Base-by-base conservation (phyloP, 2,888 invertebrate species). In the Argynnis bischoffii region DNA sequence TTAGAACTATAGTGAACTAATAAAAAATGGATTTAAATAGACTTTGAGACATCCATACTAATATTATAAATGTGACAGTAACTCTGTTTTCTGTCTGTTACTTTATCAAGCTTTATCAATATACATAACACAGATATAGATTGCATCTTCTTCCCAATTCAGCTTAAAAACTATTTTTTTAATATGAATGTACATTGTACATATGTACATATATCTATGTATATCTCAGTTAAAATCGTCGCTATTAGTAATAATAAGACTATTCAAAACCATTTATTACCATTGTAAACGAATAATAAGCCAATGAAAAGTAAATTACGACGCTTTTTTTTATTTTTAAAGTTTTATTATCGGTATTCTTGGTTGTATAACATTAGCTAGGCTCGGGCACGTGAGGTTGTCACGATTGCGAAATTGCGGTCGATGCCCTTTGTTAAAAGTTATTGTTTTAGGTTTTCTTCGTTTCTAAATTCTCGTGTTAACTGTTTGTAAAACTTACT, bases 381-480 rank as follows among this genome's bases (percentile, higher is more conserved):
- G 74, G 72, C 69, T 69, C 63, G 67, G 67, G 69, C 81, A 81
- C 80, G 80, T 73, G 66, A 79, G 50, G 71, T 66, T 69, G 73
- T 73, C 77, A 78, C 79, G 79, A 77, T 72, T 64, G 64, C 66
- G 66, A 73, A 69, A 56, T 64, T 69, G 56, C 67, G 80, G 77
- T 76, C 76, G 74, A 74, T 74, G 77, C 73, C 74, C 75, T 69
- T 70, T 50, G 54, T 60, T 66, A 48, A 55, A 68, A 70, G 68
- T 56, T 64, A 60, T 59, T 55, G 51, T 18, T 64, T 51, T 41
- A 60, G 50, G 35, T 48, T 47, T 61, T 55, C 55, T 50, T 55
- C 16, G 21, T 16, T 47, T 26, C n/a, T 59, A 61, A 64, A 60
- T 64, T 63, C 46, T 51, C 11, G 55, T 56, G 6, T 16, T 47